A percentile compares a stretch with the other conserved stretches of the same genome.
These are phyloP conservation scores for Ophion ventricosus DNA, from an alignment of 2,888 invertebrate genomes.

Conservation along the genomic window DNA sequence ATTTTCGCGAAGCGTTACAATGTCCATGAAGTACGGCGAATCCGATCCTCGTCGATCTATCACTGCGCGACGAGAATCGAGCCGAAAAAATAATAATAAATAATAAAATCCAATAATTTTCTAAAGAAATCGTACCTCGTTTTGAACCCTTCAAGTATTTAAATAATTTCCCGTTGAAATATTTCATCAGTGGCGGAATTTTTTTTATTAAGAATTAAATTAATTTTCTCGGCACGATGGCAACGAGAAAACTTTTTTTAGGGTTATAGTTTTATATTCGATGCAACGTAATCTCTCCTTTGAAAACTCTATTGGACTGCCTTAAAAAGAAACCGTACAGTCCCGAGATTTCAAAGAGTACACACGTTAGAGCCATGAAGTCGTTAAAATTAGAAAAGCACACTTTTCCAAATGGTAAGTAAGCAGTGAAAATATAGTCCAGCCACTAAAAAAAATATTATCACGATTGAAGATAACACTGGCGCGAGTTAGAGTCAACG, in stretches of 20 bases:
- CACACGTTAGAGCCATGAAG: not conserved
- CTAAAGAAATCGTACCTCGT: not conserved
- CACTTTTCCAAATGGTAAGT: not conserved
- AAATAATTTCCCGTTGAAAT: not conserved
- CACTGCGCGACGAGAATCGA: not conserved
- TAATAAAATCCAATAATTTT: not conserved
- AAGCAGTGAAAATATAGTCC: not conserved
- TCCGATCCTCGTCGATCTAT: not conserved
- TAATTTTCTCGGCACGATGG: not conserved
- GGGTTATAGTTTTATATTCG: not conserved
- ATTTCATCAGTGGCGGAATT: not conserved
- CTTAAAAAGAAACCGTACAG: not conserved
- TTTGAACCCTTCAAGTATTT: not conserved
- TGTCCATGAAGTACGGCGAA: not conserved
- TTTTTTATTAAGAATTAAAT: not conserved
- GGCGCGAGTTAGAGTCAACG: not conserved
- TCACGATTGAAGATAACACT: not conserved
- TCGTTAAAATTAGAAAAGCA: not conserved
- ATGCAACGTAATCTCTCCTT: not conserved
- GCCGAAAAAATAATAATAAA: not conserved
- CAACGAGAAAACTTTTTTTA: not conserved
- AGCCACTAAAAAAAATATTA: not conserved
- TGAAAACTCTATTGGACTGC: not conserved
- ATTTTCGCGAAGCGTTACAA: conserved; percentile 12
- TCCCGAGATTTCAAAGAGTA: not conserved